Base-by-base conservation (phyloP, 1,140 invertebrate genomes). In the Caenorhabditis inopinata region DNA sequence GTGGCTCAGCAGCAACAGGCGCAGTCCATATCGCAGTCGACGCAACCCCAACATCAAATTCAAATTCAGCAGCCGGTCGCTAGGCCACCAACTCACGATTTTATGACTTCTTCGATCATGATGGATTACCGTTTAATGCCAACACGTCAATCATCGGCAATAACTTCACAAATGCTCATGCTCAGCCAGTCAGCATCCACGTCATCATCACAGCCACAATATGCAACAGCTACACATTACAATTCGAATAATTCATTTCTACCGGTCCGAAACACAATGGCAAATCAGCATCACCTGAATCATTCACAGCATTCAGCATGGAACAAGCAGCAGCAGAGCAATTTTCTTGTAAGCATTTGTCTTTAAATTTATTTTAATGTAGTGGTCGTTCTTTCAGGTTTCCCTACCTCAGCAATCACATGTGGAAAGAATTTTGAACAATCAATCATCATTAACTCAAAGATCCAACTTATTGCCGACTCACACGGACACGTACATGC, bases 131-230 rank as follows among this genome's bases (percentile, higher is more conserved):
- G 74, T 47, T 48, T 48, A 38, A 79, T 79, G 78, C 78, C 78
- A 14, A 79, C 78, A 9, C 27, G 78, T 38, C 78, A 79, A 21
- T 58, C 78, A n/a, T 58, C 48, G 1, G 62, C 78, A 0, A 79
- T 79, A n/a, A 79, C 78, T 23, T 79, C 78, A 3, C 78, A 79
- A 45, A 79, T 79, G 78, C 25, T 79, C 4, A 79, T 79, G 78
- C 29, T 79, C 4, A 74, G 49, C n/a, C 38, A 74, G 4, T 82
- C 81, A 1, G 21, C 68, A 11, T 49, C 46, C 7, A 53, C 51
- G 11, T 38, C 53, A 14, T 42, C 78, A 1, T 49, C 78, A 21
- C 78, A 81, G 35, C 82, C 58, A 45, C 82, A 83, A 38, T 79
- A 83, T 35, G 29, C 78, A 42, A 74, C 78, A 9, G 32, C 78